Evolutionary conservation across 2,113 vertebrate species (phyloP).

Genomic region (Tetraodon nigroviridis): DNA sequence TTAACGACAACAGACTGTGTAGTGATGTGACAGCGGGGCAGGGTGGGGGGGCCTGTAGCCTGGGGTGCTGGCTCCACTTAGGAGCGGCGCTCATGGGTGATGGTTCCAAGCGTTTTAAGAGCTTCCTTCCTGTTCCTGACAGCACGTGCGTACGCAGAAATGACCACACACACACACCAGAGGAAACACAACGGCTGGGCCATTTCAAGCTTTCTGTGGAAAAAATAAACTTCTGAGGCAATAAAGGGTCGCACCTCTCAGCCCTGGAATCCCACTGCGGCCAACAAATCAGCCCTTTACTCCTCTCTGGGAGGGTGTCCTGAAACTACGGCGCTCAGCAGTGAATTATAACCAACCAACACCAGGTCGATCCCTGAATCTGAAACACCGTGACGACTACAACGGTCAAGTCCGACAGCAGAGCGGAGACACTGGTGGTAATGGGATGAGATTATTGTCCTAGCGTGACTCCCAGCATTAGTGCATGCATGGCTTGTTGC

Average conservation of each 20-base stretch:
- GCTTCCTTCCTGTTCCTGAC: no score
- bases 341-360: background rate
- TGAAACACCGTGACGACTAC: slow-evolving; percentile 5
- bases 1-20: slow-evolving; percentile 3
- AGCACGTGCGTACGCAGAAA: no score
- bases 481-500: slow-evolving; percentile 68
- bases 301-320: no score
- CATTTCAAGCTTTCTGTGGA: no score
- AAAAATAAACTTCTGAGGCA: no score
- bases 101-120: no score
- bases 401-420: background rate
- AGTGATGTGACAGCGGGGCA: background rate
- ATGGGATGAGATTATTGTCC: slow-evolving; percentile 33
- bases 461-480: slow-evolving; percentile 67
- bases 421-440: slow-evolving; percentile 48
- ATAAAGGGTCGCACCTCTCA: no score
- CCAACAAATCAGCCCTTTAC: no score
- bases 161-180: no score
- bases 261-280: no score
- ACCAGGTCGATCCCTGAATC: background rate
- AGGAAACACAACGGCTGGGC: no score
- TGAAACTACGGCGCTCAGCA: no score
- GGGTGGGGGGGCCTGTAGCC: slow-evolving; percentile 6
- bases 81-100: background rate
- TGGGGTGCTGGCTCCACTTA: slow-evolving; percentile 17